phyloP scores from a whole-genome alignment of 2,113 vertebrate genomes.

The Sigmodon hispidus region DNA sequence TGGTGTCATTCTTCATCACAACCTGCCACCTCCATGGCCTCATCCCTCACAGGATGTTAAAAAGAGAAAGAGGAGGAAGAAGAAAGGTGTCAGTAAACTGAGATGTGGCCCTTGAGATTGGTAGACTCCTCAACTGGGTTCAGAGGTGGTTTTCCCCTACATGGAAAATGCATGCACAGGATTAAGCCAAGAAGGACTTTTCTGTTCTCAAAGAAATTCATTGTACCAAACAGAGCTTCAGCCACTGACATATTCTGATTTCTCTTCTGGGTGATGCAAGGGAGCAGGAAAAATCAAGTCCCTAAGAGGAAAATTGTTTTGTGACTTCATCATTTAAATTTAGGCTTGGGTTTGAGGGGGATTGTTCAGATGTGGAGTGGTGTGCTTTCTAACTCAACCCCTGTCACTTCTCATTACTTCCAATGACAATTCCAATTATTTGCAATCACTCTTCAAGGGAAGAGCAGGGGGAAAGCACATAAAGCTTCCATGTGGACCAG shows the following conservation, averaged over 20 bases:
- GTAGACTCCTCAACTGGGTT: not conserved
- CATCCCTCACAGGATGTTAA: not conserved
- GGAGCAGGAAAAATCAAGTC: conserved; percentile 40
- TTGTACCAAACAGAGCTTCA: not conserved
- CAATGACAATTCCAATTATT: conserved; percentile 89
- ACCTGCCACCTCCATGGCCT: not conserved
- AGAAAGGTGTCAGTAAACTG: not conserved
- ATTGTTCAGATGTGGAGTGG: conserved; percentile 82
- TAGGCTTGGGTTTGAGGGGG: conserved; percentile 82
- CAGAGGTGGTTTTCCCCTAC: not conserved
- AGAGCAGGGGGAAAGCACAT: conserved; percentile 65
- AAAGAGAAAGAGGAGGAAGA: not conserved
- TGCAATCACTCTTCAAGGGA: conserved; percentile 86
- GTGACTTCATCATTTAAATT: conserved; percentile 88
- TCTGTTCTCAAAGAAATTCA: conserved; percentile 9
- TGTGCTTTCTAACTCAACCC: conserved; percentile 83
- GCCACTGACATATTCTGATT: not conserved
- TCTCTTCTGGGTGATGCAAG: not conserved
- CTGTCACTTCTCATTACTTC: conserved; percentile 89
- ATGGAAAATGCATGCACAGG: conserved; percentile 6
- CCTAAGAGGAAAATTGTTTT: conserved; percentile 84
- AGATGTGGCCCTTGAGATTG: conserved; percentile 17
- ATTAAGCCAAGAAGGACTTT: not conserved
- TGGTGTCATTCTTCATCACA: conserved; percentile 54
- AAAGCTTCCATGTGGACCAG: not conserved